These are phyloP conservation scores for Lycopodina hypogea DNA, from an alignment of 37 sponge, comb jelly and placozoan genomes.

Conservation along the genomic window DNA sequence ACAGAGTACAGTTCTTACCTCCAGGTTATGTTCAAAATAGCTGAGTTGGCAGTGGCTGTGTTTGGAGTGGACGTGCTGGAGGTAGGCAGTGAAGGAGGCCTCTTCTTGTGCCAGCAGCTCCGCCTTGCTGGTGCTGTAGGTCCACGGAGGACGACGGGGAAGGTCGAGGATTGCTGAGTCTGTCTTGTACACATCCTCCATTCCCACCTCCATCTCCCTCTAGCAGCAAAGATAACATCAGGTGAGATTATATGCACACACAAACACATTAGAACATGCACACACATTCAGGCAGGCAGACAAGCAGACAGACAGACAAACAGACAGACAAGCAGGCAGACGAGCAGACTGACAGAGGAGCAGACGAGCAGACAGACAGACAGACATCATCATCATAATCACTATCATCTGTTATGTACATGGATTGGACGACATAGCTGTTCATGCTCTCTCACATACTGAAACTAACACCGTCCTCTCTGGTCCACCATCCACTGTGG, in stretches of 20 bases:
- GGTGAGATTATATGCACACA: neutral
- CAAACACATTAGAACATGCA: too few relatives aligned
- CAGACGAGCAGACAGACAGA: too few relatives aligned
- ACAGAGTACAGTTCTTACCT: constrained; percentile 61
- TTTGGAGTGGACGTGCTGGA: constrained; percentile 50
- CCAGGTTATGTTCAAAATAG: constrained; percentile 95
- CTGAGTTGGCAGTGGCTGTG: constrained; percentile 54
- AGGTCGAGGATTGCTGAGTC: constrained; percentile 79
- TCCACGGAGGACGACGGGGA: constrained; percentile 85
- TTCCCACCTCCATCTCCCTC: constrained; percentile 56
- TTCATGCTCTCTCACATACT: too few relatives aligned
- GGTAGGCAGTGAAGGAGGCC: constrained; percentile 61
- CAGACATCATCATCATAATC: too few relatives aligned
- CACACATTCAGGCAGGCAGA: too few relatives aligned
- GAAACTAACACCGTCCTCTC: too few relatives aligned
- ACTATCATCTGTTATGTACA: too few relatives aligned
- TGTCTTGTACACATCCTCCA: constrained; percentile 69
- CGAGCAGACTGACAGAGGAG: too few relatives aligned
- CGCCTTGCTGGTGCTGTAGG: constrained; percentile 57
- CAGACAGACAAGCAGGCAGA: too few relatives aligned
- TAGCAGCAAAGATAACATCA: neutral
- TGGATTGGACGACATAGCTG: too few relatives aligned
- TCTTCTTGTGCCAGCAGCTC: constrained; percentile 66
- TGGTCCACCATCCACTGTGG: too few relatives aligned
- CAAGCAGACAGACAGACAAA: too few relatives aligned